phyloP scores from a whole-genome alignment of 2,888 invertebrate genomes.

The Cephus rjabovi region DNA sequence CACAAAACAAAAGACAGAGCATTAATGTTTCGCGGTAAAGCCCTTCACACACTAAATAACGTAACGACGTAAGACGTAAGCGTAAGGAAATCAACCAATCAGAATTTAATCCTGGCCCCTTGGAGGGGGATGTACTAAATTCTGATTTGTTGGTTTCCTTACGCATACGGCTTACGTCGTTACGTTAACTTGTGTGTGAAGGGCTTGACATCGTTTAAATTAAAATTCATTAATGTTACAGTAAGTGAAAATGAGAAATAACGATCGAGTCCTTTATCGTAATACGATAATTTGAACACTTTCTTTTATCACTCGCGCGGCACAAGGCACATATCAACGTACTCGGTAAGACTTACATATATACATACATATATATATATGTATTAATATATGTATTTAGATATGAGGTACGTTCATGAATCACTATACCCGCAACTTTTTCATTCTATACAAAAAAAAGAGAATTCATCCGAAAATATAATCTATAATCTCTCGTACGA shows the following conservation, averaged over 20 bases:
- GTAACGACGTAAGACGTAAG: no score
- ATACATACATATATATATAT: no score
- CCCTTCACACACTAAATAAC: no score
- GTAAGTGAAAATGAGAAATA: not conserved
- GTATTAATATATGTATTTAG: not conserved
- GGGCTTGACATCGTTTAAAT: not conserved
- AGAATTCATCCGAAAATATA: conserved; percentile 17
- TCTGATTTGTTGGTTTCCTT: no score
- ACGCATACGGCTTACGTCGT: no score
- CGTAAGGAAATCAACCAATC: no score
- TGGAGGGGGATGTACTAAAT: no score
- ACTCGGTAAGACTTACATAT: not conserved
- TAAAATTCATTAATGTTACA: not conserved
- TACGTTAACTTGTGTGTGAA: no score
- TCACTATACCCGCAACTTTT: no score
- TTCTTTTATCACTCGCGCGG: conserved; percentile 25
- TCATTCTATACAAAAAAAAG: not conserved
- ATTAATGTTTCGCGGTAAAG: conserved; percentile 20
- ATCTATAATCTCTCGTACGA: conserved; percentile 18
- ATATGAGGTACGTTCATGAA: no score
- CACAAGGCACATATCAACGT: conserved; percentile 22
- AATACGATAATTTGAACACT: not conserved
- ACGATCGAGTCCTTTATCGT: not conserved
- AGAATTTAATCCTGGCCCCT: no score
- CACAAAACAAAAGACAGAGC: conserved; percentile 20